Base-by-base conservation (phyloP, 2,888 invertebrate genomes). In the Hypomecis atomaria region DNA sequence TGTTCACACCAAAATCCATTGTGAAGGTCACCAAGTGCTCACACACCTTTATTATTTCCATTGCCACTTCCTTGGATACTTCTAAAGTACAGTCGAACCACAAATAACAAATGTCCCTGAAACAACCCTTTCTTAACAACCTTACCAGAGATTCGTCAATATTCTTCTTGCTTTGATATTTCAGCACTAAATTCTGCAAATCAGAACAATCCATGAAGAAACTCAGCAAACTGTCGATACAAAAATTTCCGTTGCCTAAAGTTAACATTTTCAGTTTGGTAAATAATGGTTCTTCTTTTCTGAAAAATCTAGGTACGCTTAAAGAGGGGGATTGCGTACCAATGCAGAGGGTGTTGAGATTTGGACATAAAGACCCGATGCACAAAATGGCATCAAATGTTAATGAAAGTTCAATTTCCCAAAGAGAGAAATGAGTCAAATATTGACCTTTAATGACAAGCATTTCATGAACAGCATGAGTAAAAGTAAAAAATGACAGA, bases 61-160 rank as follows among this genome's bases (percentile, higher is more conserved):
- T 87, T 4, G 90, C 84, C 37, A 89, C 86, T 54, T 79, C 74
- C 60, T 86, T 88, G 0, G 92, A 89, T 11, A 93, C 87, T 67
- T 87, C 88, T 55, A 92, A 79, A 5, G 92, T 91, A 71, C 91
- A 92, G 70, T 93, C 93, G 71, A 93, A 79, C 92, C 92, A 92
- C 57, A 93, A 76, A 71, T 79, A 82, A 50, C 76, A 75, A 0
- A 93, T 69, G 71, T 87, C 85, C 54, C 75, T 86, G 43, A 93
- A 82, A 77, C 81, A 80, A 63, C 90, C 89, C 64, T 83, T 88
- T 33, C 83, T 76, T 68, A 92, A 71, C 66, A 92, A 79, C 72
- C 84, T 76, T 59, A 84, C 65, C 65, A 93, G 71, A 0, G 84
- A 86, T 2, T 82, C 78, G 61, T 90, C 90, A 59, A 91, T 79